Conservation (phyloP, 2,797 vertebrate species). For the Poeciliopsis paucimaculata region DNA sequence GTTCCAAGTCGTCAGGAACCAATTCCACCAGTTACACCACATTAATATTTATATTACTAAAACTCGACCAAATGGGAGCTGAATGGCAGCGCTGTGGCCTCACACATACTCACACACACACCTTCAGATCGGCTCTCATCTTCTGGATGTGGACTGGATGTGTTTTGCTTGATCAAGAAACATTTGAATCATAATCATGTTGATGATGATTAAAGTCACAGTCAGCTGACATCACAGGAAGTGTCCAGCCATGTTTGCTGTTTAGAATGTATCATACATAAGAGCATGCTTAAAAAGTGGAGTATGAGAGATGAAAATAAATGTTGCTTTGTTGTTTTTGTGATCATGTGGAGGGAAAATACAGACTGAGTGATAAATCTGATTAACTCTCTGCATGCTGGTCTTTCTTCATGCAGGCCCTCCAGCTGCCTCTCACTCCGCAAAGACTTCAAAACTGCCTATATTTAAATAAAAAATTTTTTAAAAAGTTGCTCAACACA, state of each 20-base stretch:
- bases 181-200: not conserved
- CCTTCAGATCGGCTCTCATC: not conserved
- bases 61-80: not conserved
- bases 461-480: too few species aligned
- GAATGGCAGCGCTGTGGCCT: not conserved
- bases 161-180: not conserved
- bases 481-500: too few species aligned
- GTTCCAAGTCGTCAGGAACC: not conserved
- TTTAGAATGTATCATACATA: too few species aligned
- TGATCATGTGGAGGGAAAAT: not conserved
- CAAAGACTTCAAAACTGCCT: not conserved
- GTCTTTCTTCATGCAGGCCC: not conserved
- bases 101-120: not conserved
- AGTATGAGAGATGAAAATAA: not conserved
- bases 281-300: not conserved
- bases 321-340: not conserved
- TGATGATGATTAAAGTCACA: too few species aligned
- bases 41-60: not conserved
- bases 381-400: not conserved
- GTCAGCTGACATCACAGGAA: too few species aligned
- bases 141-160: too few species aligned
- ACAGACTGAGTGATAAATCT: not conserved
- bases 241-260: too few species aligned
- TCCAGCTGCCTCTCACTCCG: not conserved
- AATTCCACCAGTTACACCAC: not conserved